Evolutionary conservation across 2,888 invertebrate genomes (phyloP), one percentile per base, ranked within the genome.

Genomic region (Nephrotoma flavescens): DNA sequence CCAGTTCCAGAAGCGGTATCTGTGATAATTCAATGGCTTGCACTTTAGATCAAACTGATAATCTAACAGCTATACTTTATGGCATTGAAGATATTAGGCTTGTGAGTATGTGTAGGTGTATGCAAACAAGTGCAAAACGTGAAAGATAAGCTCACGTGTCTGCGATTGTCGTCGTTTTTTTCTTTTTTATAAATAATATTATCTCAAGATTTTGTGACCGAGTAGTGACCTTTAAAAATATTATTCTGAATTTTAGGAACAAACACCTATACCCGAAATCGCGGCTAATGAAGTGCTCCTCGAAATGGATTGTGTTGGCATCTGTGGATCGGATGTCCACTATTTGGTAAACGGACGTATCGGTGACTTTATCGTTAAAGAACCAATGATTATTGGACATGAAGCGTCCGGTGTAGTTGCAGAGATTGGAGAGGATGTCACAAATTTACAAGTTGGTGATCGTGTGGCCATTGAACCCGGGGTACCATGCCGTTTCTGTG

Each of bases 241-340:
- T 3, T 31, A 88, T 88, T 19, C 31, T 31, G 31, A 90, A 88
- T 93, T 93, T 6, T 91, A 97, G 97, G 96, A 97, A 92, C 95
- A 97, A 93, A 94, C 95, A 41, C 95, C 96, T 0, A 94, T 97
- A 88, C 97, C 97, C 52, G 94, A 95, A 91, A 96, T 97, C 86
- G 93, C 93, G 31, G 95, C 95, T 44, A 93, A 95, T 92, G 97
- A 97, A 93, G 97, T 97, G 0, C 94, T 97, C 4, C 91, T 98
- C 31, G 94, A 94, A 88, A 98, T 98, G 96, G 96, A 95, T 90
- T 95, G 95, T 88, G 97, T 99, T 85, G 99, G 99, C n/a, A 99
- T 99, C 89, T 99, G 99, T 91, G 99, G 99, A 0, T 96, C 96
- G 0, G 99, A 99, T 92, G 97, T 99, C 4, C 98, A 98, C 92